Evolutionary conservation across 30 jellyfish, hydroid and myxozoan species (phyloP), one percentile per base, ranked within the genome.

Genomic region (Cassiopea xamachana): DNA sequence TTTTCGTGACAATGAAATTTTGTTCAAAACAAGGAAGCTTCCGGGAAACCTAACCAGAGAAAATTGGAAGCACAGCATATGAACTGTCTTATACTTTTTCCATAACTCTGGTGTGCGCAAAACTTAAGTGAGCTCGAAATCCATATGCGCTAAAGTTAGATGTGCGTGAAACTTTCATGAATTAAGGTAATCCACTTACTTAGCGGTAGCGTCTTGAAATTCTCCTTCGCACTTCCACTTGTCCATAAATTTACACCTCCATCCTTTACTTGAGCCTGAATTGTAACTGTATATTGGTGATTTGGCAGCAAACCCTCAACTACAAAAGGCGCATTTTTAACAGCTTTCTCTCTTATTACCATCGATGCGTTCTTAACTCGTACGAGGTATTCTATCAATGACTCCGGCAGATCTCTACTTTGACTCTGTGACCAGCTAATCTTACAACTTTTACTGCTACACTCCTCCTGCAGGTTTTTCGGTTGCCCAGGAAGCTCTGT

Each of bases 401-500:
- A 45, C 44, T 13, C 4, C 17, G 79, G 78, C 46, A 87, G 55
- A 45, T 69, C 94, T 1, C 94, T 89, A 16, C 44, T 48, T 1
- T 77, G 27, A 1, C 60, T 48, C 39, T 60, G 88, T n/a, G 89
- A 61, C 94, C 94, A 87, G 43, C 79, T 3, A 4, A 87, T 68
- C 4, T 60, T 39, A 75, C 94, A 87, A 15, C 0, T 48, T 27
- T 45, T 50, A 47, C 79, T 59, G 1, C 59, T 0, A 55, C 94
- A 87, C 18, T 59, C 88, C 48, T 48, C 94, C 14, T 48, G 27
- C 19, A 86, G 89, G 19, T 64, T 49, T 2, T 67, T 83, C 16
- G 94, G 94, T 48, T 73, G 47, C 46, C 80, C 62, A 2, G 94
- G 94, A 16, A 87, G 89, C 16, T 18, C 94, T 87, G 83, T 16